phyloP scores from a whole-genome alignment of 2,797 vertebrate genomes.

The Onychomys arenicola region DNA sequence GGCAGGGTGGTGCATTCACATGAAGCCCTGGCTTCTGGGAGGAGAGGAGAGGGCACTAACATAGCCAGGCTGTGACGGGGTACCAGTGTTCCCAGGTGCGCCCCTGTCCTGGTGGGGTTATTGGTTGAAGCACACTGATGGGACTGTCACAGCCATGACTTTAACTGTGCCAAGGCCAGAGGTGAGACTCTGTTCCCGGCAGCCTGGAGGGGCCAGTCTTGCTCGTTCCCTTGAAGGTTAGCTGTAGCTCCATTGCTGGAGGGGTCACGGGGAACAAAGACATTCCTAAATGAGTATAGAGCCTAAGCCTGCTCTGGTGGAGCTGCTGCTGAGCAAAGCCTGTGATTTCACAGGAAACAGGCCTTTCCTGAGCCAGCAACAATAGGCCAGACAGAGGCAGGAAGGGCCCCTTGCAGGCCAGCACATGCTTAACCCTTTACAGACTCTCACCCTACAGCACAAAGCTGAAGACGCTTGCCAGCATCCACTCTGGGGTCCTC shows the following conservation, averaged over 20 bases:
- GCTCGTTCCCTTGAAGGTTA: too few species aligned
- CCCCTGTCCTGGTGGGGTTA: neutral
- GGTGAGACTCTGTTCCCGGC: neutral
- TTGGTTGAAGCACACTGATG: neutral
- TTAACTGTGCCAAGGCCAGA: neutral
- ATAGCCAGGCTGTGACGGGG: neutral
- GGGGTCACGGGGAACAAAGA: neutral
- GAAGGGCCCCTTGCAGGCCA: neutral
- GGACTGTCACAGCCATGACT: neutral
- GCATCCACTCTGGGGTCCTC: neutral
- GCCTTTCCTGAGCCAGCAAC: constrained; percentile 12
- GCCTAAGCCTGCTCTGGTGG: neutral
- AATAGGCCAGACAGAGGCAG: neutral
- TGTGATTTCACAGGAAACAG: constrained; percentile 1
- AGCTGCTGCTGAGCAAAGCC: neutral
- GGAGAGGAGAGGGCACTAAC: too few species aligned
- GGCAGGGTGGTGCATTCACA: neutral
- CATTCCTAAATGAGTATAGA: neutral
- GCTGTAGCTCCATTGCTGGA: neutral
- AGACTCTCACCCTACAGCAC: fast-evolving
- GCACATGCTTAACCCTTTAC: neutral
- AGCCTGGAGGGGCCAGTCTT: neutral
- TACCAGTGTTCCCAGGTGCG: neutral
- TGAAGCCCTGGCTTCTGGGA: neutral
- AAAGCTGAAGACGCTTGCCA: neutral